Percentiles rank a stretch among this genome's conserved stretches.
Conservation (phyloP, 2,888 invertebrate genomes). For the Endomychus coccineus region DNA sequence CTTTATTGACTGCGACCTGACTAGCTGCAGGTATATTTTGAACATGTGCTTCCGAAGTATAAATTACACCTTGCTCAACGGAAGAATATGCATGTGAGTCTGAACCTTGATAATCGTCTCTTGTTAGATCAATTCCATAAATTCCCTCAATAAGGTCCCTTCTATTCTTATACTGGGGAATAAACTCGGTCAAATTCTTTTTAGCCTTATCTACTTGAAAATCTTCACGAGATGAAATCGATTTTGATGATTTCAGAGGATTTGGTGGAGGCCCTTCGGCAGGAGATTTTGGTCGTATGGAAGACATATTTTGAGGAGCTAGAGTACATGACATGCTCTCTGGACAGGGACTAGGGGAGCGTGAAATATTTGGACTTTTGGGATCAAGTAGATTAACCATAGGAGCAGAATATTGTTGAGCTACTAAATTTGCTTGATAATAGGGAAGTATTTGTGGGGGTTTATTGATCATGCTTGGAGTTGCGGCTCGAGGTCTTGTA, state of each 20-base stretch:
- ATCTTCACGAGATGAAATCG: constrained; percentile 31
- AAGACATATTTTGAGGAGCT: constrained; percentile 33
- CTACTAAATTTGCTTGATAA: constrained; percentile 70
- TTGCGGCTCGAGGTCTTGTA: constrained; percentile 52
- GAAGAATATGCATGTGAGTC: too few relatives aligned
- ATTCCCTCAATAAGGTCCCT: too few relatives aligned
- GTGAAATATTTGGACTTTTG: constrained; percentile 51
- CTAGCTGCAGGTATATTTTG: too few relatives aligned
- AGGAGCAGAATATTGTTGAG: constrained; percentile 56
- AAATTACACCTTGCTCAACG: too few relatives aligned
- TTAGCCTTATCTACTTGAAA: constrained; percentile 32
- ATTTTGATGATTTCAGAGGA: constrained; percentile 41
- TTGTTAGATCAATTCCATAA: too few relatives aligned
- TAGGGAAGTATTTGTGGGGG: constrained; percentile 69
- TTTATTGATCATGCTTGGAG: constrained; percentile 66
- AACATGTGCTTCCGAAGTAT: too few relatives aligned
- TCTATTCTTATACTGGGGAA: constrained; percentile 29
- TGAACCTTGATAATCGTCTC: too few relatives aligned
- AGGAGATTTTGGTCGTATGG: constrained; percentile 55
- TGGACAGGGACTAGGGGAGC: constrained; percentile 58
- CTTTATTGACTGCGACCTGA: too few relatives aligned
- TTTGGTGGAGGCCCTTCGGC: constrained; percentile 65
- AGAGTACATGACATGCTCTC: constrained; percentile 34
- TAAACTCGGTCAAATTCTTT: constrained; percentile 31
- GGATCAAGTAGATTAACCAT: constrained; percentile 56